Evolutionary conservation across 1,140 invertebrate genomes (phyloP).

Genomic region (Polypedilum vanderplanki): DNA sequence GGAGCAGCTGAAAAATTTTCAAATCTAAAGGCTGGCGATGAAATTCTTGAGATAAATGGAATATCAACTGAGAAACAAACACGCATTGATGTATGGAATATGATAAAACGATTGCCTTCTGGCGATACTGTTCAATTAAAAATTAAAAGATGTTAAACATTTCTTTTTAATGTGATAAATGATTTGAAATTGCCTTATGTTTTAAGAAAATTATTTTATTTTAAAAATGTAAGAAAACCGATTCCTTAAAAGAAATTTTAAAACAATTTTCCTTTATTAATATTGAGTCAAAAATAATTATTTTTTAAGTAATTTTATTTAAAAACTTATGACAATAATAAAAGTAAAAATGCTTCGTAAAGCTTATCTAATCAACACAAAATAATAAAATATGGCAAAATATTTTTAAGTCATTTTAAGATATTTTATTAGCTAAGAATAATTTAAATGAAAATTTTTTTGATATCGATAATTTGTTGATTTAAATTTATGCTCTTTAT

Average conservation of each 20-base stretch:
- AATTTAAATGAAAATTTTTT: too few species aligned
- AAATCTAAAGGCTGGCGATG: conserved; percentile 74
- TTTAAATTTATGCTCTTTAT: too few species aligned
- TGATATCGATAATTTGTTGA: too few species aligned
- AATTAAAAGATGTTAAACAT: background rate
- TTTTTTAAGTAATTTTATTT: background rate
- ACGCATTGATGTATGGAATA: conserved; percentile 86
- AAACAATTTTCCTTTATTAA: background rate
- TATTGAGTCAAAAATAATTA: background rate
- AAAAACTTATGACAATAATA: background rate
- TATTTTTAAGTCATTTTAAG: too few species aligned
- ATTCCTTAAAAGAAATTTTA: background rate
- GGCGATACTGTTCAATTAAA: conserved; percentile 44
- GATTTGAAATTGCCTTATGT: background rate
- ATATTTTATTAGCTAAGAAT: too few species aligned
- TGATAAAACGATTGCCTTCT: conserved; percentile 79
- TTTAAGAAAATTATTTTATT: background rate
- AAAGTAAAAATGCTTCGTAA: background rate
- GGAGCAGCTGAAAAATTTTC: conserved; percentile 85
- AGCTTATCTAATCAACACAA: background rate
- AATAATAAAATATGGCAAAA: too few species aligned
- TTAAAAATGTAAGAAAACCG: background rate
- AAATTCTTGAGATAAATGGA: conserved; percentile 76
- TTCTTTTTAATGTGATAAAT: background rate
- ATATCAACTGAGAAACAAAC: conserved; percentile 73